Conservation (phyloP, 2,797 vertebrate genomes). For the Cossypha polioptera region DNA sequence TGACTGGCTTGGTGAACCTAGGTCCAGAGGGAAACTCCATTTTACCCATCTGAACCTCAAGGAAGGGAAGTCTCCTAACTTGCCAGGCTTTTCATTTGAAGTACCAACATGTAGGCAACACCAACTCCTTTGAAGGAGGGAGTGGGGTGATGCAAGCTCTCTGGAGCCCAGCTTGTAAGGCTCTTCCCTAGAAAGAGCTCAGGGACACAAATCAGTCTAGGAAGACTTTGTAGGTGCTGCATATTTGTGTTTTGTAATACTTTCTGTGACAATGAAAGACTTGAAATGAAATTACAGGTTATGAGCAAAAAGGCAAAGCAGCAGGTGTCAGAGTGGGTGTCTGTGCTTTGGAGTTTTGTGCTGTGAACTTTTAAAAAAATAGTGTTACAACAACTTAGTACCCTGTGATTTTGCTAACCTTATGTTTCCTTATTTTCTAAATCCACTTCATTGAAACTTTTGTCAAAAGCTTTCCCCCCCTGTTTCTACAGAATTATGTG, state of each 20-base stretch:
- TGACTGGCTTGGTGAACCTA: conserved; percentile 38
- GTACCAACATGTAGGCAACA: background rate
- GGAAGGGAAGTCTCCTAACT: background rate
- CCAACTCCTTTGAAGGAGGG: background rate
- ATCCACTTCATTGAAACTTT: background rate
- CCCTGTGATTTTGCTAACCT: background rate
- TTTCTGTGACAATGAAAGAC: background rate
- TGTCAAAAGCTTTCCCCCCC: background rate
- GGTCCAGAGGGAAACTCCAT: background rate
- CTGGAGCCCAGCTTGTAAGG: background rate
- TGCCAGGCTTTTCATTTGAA: background rate
- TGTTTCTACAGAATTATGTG: background rate
- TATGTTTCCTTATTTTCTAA: background rate
- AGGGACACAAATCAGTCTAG: background rate
- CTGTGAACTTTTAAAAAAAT: background rate
- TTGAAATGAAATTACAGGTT: background rate
- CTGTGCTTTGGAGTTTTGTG: background rate
- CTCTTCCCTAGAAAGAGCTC: background rate
- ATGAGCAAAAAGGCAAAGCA: background rate
- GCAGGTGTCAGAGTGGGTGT: background rate
- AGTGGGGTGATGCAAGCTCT: background rate
- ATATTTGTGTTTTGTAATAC: background rate
- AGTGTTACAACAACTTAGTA: background rate
- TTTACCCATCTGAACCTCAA: background rate
- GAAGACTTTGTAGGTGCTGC: background rate